A percentile compares a stretch with the other conserved stretches of the same genome.
phyloP scores from a whole-genome alignment of 2,888 invertebrate genomes.

The Dryobotodes eremita region DNA sequence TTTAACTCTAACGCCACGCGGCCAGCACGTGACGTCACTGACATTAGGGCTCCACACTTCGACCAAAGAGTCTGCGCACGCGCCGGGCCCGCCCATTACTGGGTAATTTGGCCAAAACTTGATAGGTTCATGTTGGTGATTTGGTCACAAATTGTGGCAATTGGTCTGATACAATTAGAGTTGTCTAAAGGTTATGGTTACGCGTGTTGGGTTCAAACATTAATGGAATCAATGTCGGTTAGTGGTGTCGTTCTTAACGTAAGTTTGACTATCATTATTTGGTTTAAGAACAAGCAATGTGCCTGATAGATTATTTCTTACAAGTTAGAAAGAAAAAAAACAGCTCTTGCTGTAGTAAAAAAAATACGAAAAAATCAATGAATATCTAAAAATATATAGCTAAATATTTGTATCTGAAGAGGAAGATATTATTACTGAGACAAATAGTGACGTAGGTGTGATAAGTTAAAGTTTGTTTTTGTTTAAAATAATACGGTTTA shows the following conservation, averaged over 20 bases:
- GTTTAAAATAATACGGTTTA: not conserved
- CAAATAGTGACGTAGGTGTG: constrained; percentile 32
- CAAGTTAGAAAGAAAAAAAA: too few relatives aligned
- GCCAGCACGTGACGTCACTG: constrained; percentile 83
- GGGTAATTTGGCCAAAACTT: constrained; percentile 79
- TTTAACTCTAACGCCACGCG: constrained; percentile 76
- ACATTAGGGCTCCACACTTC: constrained; percentile 73
- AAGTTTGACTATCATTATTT: too few relatives aligned
- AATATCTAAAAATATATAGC: too few relatives aligned
- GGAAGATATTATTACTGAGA: not conserved
- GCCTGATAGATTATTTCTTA: too few relatives aligned
- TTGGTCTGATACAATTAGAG: constrained; percentile 34
- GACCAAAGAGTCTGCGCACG: constrained; percentile 74
- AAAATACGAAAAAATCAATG: too few relatives aligned
- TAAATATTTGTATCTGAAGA: too few relatives aligned
- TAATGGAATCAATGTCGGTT: not conserved
- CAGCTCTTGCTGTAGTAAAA: too few relatives aligned
- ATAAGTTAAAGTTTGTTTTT: constrained; percentile 5
- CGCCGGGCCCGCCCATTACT: constrained; percentile 73
- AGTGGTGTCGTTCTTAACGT: too few relatives aligned
- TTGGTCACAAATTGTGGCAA: constrained; percentile 53
- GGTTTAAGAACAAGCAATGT: too few relatives aligned
- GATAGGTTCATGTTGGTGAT: constrained; percentile 53
- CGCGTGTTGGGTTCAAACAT: constrained; percentile 21
- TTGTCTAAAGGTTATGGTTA: constrained; percentile 12